Evolutionary conservation across 2,888 invertebrate species (phyloP), one percentile per base, ranked within the genome.

Genomic region (Ceramica pisi): DNA sequence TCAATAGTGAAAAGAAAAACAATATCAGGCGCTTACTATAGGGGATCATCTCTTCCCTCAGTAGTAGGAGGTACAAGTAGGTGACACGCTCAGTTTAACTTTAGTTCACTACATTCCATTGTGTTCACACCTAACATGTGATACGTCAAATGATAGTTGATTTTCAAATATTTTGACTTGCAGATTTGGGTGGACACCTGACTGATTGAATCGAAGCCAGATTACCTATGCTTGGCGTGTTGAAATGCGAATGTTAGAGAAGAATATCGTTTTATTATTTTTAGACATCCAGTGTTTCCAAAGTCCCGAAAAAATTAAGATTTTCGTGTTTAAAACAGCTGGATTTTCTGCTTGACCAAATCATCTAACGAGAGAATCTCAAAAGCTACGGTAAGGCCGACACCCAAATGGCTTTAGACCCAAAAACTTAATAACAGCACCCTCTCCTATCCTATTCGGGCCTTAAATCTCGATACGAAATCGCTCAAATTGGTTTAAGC

Each of bases 401-500:
- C 48, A 55, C 21, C 53, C 46, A 35, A 55, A 48, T 48, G 53
- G 48, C 38, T 60, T 48, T 31, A 60, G 55, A 16, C n/a, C 21
- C 23, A 55, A 44, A 59, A 61, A 66, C 48, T 71, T 57, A 35
- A 51, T 46, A 65, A 44, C 50, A 31, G 19, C 41, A 53, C 50
- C 53, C 35, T 48, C 21, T 26, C 31, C 50, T 23, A 62, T 26
- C 31, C 50, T 23, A 62, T 51, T 16, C n/a, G 23, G 41, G 19
- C 41, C 67, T 67, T 41, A 73, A 67, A 65, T 57, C 53, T 50
- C 56, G 61, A 68, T 65, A 59, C 73, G 56, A 71, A 76, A 77
- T 77, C 73, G 63, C 62, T 81, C 44, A 73, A 80, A 82, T 84
- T 80, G 81, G 77, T 80, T 79, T 82, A 84, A 84, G 77, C 81